Evolutionary conservation across 2,113 vertebrate genomes (phyloP), one percentile per base, ranked within the genome.

Genomic region (Phalacrocorax aristotelis): DNA sequence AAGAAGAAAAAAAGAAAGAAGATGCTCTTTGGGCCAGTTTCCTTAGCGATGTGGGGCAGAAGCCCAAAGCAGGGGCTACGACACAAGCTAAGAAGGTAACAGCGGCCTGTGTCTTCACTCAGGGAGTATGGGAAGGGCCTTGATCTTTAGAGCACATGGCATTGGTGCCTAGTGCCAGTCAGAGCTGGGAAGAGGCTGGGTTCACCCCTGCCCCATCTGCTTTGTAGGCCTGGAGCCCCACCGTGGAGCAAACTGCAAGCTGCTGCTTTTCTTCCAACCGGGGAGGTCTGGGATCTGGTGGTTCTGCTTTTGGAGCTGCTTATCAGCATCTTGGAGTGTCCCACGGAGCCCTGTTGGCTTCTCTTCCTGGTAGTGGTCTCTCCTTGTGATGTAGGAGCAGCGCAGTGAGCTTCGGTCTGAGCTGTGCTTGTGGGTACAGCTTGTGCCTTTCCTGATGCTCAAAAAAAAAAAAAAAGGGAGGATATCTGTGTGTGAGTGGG

Each of bases 1-100:
- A 97, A 85, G 96, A 97, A 76, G 89, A 86, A 87, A 99, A 98
- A 94, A 99, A 98, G 92, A 99, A 99, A 89, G 99, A 99, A 10
- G 99, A 99, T n/a, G 99, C 99, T 42, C 98, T 99, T 6, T 99
- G 99, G 99, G 99, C 99, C 60, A 99, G 98, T 95, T 99, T 99
- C 95, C 98, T 99, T 91, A 99, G 98, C 7, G 99, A 99, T 1
- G 99, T 99, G 21, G 99, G 99, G 42, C 97, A 98, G 54, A 98
- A 98, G 82, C 95, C 99, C 40, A 99, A 96, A 93, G 75, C 15
- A 0, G 55, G 2, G 3, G 30, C 97, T 61, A 36, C 95, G 14
- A 40, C 78, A 2, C 86, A 61, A 52, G 64, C 79, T 22, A 87
- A 80, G 55, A 96, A 97, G 98, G 98, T 98, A 96, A 92, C 0